Evolutionary conservation across 2,888 invertebrate genomes (phyloP).

Genomic region (Saturnia japonica): DNA sequence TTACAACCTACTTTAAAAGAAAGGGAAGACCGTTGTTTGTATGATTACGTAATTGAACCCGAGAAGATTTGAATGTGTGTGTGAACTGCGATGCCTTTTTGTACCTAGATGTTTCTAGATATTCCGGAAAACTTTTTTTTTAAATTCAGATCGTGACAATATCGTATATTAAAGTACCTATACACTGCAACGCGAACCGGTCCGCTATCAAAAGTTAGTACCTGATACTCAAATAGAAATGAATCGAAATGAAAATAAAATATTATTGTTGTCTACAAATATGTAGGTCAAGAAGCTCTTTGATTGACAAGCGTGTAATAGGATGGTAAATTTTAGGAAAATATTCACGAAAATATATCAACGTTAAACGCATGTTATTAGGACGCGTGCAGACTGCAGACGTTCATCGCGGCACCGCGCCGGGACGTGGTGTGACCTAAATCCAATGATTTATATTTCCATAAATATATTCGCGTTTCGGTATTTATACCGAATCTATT

Average conservation of each 20-base stretch:
- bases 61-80: no score
- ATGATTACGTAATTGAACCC: no score
- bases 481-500: slow-evolving; percentile 41
- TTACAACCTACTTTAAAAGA: no score
- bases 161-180: no score
- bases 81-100: no score
- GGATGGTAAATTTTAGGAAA: slow-evolving; percentile 13
- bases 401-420: not conserved
- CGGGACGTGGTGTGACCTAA: slow-evolving; percentile 43
- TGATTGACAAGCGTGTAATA: slow-evolving; percentile 17
- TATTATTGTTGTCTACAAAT: not conserved
- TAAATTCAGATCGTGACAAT: no score
- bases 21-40: no score
- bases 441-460: slow-evolving; percentile 55
- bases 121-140: no score
- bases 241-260: not conserved
- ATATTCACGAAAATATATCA: slow-evolving; percentile 9
- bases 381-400: slow-evolving; percentile 1
- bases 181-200: not conserved
- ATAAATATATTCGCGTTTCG: slow-evolving; percentile 46
- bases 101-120: no score
- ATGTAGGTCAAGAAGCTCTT: slow-evolving; percentile 15
- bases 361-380: slow-evolving; percentile 16
- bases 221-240: not conserved
- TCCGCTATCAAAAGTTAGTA: not conserved